These are phyloP conservation scores for Pyrrhia umbra DNA, from an alignment of 2,888 invertebrate species.

Conservation along the genomic window DNA sequence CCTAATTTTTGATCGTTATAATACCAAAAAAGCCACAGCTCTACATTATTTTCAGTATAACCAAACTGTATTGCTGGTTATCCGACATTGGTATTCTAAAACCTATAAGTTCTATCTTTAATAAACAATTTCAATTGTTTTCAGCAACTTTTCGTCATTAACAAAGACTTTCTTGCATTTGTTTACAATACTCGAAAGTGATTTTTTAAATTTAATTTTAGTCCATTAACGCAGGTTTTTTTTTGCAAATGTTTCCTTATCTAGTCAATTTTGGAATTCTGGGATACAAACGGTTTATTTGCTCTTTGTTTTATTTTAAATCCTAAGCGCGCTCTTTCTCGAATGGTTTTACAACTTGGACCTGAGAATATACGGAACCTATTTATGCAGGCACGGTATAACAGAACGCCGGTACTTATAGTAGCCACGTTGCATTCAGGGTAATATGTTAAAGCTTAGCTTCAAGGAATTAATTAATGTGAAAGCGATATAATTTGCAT, in stretches of 20 bases:
- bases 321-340: not conserved
- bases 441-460: constrained; percentile 13
- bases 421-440: not conserved
- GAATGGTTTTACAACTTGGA: not conserved
- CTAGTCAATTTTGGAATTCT: not conserved
- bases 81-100: too few relatives aligned
- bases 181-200: too few relatives aligned
- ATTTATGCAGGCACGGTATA: constrained; percentile 3
- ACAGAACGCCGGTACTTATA: constrained; percentile 14
- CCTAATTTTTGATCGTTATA: too few relatives aligned
- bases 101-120: too few relatives aligned
- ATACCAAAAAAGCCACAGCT: too few relatives aligned
- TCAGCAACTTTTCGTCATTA: too few relatives aligned
- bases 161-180: too few relatives aligned
- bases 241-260: not conserved
- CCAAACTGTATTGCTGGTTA: too few relatives aligned
- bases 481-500: constrained; percentile 22
- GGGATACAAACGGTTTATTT: not conserved
- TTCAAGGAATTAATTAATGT: constrained; percentile 15
- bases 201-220: not conserved
- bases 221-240: not conserved
- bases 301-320: not conserved
- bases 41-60: too few relatives aligned
- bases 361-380: not conserved
- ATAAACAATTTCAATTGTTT: too few relatives aligned